Evolutionary conservation across 2,113 vertebrate species (phyloP), one percentile per base, ranked within the genome.

Genomic region (Jacana jacana): DNA sequence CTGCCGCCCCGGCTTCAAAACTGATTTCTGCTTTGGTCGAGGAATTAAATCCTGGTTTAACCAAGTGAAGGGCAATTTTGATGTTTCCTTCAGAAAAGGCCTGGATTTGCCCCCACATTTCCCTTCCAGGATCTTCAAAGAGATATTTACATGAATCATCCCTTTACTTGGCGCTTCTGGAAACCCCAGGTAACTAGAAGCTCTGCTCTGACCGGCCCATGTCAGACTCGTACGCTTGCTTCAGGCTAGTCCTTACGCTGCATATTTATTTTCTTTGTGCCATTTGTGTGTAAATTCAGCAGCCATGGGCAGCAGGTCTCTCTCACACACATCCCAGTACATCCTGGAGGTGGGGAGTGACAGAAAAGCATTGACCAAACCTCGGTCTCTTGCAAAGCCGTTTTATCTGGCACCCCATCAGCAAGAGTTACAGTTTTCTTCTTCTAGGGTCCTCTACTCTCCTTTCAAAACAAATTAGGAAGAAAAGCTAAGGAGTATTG

Each of bases 101-200:
- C 11, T 31, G 39, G 24, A 28, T 86, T 87, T 76, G 1, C 12
- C 8, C 35, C 14, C 12, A 13, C 0, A 0, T 46, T 89, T 70
- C 30, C 75, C 16, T 52, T 83, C 17, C 30, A 58, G 9, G 3
- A 15, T 46, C 37, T 75, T 66, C 28, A 42, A 71, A 87, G 79
- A 11, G 7, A 14, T 40, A 37, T 6, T 4, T 31, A 28, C 4
- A 16, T 2, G 12, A 42, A 30, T 42, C 4, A 16, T 19, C 23
- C 22, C 81, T 78, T 68, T 39, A 39, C 11, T 57, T 42, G 57
- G 20, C 17, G 64, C 13, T 27, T 84, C 30, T 48, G 20, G 8
- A 24, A 7, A 35, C 4, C 6, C 22, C 25, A 20, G 0, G 0
- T 25, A 25, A 40, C 10, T 18, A 63, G 35, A 61, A 91, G 30